Conservation (phyloP, 2,888 invertebrate species). For the Allophyes oxyacanthae region DNA sequence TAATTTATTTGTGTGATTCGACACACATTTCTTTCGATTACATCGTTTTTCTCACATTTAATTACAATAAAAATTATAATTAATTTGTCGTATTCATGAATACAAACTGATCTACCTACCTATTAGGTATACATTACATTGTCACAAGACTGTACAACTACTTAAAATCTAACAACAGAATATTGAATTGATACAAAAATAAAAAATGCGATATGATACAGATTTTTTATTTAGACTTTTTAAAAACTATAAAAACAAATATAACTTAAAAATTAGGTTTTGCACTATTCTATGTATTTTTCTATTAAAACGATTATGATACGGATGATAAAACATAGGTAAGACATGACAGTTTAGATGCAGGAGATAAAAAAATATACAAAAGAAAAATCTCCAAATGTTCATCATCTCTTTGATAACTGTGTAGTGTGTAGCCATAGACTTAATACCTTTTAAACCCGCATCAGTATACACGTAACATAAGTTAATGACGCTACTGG, state of each 20-base stretch:
- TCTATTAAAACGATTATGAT: constrained; percentile 33
- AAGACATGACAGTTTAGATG: constrained; percentile 16
- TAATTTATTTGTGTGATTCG: constrained; percentile 23
- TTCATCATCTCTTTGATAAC: constrained; percentile 38
- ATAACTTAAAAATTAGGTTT: constrained; percentile 30
- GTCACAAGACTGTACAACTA: constrained; percentile 33
- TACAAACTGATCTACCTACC: constrained; percentile 41
- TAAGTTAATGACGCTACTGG: constrained; percentile 38
- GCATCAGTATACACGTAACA: constrained; percentile 56
- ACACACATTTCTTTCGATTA: constrained; percentile 29
- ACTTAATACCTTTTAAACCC: constrained; percentile 64
- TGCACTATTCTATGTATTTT: constrained; percentile 31
- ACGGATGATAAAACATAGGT: constrained; percentile 27
- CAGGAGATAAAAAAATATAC: constrained; percentile 42
- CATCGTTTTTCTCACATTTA: constrained; percentile 16
- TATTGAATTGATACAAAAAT: constrained; percentile 43
- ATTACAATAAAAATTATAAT: constrained; percentile 7
- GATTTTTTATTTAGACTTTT: constrained; percentile 18
- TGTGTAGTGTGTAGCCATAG: constrained; percentile 42
- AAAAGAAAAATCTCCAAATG: constrained; percentile 62
- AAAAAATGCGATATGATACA: constrained; percentile 44
- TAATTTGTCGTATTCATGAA: constrained; percentile 28
- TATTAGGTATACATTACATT: constrained; percentile 39
- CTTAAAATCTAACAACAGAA: constrained; percentile 30
- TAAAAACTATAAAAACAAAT: constrained; percentile 22